These are phyloP conservation scores for Falco naumanni DNA, from an alignment of 2,797 vertebrate species.

Conservation along the genomic window DNA sequence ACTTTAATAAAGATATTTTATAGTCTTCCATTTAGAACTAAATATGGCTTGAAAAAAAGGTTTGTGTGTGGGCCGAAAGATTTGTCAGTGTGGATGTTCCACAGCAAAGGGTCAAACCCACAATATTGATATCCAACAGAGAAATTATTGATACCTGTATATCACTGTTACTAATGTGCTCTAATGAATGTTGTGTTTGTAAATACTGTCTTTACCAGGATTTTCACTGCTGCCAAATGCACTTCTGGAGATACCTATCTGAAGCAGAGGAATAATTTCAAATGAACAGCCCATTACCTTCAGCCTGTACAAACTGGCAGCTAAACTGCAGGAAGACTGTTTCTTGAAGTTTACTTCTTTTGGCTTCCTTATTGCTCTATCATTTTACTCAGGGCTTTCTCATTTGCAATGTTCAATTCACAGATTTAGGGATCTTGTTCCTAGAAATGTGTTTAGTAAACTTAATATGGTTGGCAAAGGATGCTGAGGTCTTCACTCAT, in stretches of 20 bases:
- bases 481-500: neutral
- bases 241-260: neutral
- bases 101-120: neutral
- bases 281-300: neutral
- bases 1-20: slow-evolving; percentile 13
- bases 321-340: neutral
- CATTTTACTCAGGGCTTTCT: neutral
- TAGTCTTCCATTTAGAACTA: neutral
- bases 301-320: neutral
- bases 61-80: neutral
- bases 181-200: neutral
- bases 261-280: neutral
- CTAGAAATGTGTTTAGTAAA: neutral
- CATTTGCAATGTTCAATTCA: rapidly evolving
- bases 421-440: neutral
- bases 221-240: neutral
- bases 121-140: rapidly evolving
- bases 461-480: neutral
- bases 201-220: neutral
- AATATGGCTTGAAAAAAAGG: neutral
- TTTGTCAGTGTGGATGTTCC: neutral
- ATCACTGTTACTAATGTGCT: neutral
- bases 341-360: neutral
- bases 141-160: neutral
- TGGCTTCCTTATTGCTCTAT: neutral